These are phyloP conservation scores for Triplophysa yarkandensis DNA, from an alignment of 2,797 vertebrate species.

Conservation along the genomic window DNA sequence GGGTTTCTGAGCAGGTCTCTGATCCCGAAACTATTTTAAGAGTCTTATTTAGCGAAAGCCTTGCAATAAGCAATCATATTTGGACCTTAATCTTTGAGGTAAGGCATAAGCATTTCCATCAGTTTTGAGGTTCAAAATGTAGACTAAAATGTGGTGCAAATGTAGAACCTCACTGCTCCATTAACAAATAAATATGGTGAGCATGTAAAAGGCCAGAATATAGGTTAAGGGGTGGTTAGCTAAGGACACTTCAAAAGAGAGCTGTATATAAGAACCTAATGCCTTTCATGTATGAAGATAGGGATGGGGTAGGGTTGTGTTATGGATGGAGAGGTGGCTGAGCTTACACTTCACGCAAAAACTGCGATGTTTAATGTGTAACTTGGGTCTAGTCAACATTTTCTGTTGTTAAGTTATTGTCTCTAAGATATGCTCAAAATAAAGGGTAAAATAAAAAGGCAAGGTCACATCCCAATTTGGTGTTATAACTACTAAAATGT, in stretches of 20 bases:
- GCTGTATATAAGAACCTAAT: background rate
- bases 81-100: constrained; percentile 53
- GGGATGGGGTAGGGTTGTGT: constrained; percentile 2
- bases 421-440: background rate
- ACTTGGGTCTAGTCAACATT: background rate
- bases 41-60: constrained; percentile 70
- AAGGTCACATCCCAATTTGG: background rate
- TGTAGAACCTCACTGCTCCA: background rate
- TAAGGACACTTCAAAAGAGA: background rate
- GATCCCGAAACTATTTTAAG: constrained; percentile 70
- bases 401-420: background rate
- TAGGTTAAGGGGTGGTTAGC: constrained; percentile 8
- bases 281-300: constrained; percentile 2
- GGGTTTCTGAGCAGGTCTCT: constrained; percentile 56
- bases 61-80: constrained; percentile 57
- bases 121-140: constrained; percentile 6
- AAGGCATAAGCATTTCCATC: constrained; percentile 58
- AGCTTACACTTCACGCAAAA: constrained; percentile 7
- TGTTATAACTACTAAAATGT: background rate
- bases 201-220: background rate
- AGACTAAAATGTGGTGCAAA: constrained; percentile 17
- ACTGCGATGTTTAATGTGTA: background rate
- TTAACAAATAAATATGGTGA: background rate
- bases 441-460: constrained; percentile 1
- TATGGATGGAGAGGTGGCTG: constrained; percentile 10